Percentiles rank a stretch among this genome's conserved stretches.
These are phyloP conservation scores for Panzeria rudis DNA, from an alignment of 2,888 invertebrate genomes.

Conservation along the genomic window DNA sequence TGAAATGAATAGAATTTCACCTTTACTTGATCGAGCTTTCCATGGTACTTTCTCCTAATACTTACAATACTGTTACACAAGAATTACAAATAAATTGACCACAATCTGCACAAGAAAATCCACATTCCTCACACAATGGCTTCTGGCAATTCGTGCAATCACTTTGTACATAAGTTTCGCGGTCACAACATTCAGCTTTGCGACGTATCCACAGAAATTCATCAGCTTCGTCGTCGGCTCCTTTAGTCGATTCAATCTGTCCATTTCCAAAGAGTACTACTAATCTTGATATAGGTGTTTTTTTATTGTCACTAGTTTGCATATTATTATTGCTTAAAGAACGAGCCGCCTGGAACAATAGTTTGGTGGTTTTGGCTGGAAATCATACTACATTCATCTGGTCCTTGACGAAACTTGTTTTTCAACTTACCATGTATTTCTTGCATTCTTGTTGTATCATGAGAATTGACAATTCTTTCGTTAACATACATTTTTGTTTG, in stretches of 20 bases:
- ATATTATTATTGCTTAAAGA: constrained; percentile 33
- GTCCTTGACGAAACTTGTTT: not conserved
- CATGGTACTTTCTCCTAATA: constrained; percentile 30
- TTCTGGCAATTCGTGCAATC: constrained; percentile 76
- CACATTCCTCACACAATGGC: constrained; percentile 79
- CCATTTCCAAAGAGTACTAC: constrained; percentile 77
- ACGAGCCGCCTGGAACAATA: constrained; percentile 77
- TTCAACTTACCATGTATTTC: constrained; percentile 76
- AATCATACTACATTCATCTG: not conserved
- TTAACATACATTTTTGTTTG: constrained; percentile 77
- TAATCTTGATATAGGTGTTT: constrained; percentile 71
- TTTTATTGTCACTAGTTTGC: constrained; percentile 11
- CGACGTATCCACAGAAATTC: constrained; percentile 74
- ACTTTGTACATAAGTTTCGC: constrained; percentile 75
- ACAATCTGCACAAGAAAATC: constrained; percentile 79
- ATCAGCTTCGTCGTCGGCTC: constrained; percentile 71
- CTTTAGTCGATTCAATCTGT: constrained; percentile 70
- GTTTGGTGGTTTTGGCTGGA: constrained; percentile 77
- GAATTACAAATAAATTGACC: constrained; percentile 76
- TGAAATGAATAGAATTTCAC: constrained; percentile 15
- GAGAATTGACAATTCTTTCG: constrained; percentile 75
- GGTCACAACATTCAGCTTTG: constrained; percentile 75
- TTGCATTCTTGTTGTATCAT: constrained; percentile 77
- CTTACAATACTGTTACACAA: constrained; percentile 79
- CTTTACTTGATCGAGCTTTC: not conserved